Base-by-base conservation (phyloP, 2,888 invertebrate species). In the Rapana venosa region DNA sequence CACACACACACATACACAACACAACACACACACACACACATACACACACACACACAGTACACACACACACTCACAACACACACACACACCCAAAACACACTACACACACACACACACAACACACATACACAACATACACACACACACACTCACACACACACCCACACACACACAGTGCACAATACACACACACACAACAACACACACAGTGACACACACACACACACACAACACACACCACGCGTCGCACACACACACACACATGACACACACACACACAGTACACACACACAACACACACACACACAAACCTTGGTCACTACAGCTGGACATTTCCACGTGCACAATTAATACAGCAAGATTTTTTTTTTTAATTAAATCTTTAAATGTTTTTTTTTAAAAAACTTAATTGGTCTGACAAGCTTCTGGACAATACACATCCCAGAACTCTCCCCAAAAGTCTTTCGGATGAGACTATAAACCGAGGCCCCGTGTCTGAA, bases 31-130 rank as follows among this genome's bases (percentile, higher is more conserved):
- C 35, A 66, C 66, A 17, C 66, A 66, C 66, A 17, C 47, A n/a
- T n/a, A n/a, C n/a, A n/a, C n/a, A n/a, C 94, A 93, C 87, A 96
- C 91, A 90, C 94, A 95, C 96, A 96, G 93, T 13, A n/a, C 93
- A 87, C 36, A 81, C 35, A 35, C 35, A 66, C 66, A 17, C 66
- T 6, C 66, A 17, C 47, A n/a, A 87, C 36, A 81, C 35, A 35
- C 35, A 66, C 66, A 17, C 66, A 66, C 66, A 17, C 47, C n/a
- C n/a, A n/a, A n/a, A n/a, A n/a, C n/a, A n/a, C n/a, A n/a, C n/a
- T n/a, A n/a, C n/a, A n/a, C 93, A 87, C 36, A 81, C 35, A 35
- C 35, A 66, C 66, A 17, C 66, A 66, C 66, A 17, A 2, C 66
- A 66, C 20, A 66, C 66, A 66, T 13, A 17, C 17, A 17, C 66